Conservation (phyloP, 2,113 vertebrate species). For the Pedionomus torquatus region DNA sequence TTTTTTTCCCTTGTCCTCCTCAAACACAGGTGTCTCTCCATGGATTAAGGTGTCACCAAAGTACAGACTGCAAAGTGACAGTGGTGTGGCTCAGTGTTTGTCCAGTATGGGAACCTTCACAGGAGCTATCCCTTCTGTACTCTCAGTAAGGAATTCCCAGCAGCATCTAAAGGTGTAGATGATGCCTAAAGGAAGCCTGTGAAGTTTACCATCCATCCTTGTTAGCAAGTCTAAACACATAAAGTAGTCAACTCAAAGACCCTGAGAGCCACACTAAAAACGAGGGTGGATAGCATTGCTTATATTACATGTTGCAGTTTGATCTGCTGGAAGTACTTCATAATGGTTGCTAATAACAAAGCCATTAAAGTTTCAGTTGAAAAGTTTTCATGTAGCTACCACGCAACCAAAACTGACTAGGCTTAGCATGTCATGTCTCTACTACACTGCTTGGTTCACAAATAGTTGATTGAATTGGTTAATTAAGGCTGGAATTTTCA, state of each 20-base stretch:
- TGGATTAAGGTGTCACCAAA: neutral
- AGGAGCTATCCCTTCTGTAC: neutral
- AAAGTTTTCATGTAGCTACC: neutral
- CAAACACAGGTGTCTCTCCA: neutral
- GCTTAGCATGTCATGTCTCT: neutral
- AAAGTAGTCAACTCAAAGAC: neutral
- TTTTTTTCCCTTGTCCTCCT: neutral
- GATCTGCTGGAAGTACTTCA: neutral
- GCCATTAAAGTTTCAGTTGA: neutral
- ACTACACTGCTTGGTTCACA: neutral
- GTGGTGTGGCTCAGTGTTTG: neutral
- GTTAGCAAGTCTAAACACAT: neutral
- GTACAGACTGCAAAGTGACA: neutral
- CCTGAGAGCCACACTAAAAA: neutral
- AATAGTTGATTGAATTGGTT: constrained; percentile 31
- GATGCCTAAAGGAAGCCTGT: constrained; percentile 1
- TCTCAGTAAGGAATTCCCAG: neutral
- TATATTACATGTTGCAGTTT: neutral
- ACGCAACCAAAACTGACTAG: neutral
- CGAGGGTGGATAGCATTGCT: neutral
- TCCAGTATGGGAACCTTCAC: neutral
- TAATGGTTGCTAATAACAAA: neutral
- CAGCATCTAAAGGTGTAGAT: neutral
- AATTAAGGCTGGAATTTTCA: constrained; percentile 54
- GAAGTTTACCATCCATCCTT: neutral